Base-by-base conservation (phyloP, 2,113 vertebrate genomes). In the Neodon shergylaensis region DNA sequence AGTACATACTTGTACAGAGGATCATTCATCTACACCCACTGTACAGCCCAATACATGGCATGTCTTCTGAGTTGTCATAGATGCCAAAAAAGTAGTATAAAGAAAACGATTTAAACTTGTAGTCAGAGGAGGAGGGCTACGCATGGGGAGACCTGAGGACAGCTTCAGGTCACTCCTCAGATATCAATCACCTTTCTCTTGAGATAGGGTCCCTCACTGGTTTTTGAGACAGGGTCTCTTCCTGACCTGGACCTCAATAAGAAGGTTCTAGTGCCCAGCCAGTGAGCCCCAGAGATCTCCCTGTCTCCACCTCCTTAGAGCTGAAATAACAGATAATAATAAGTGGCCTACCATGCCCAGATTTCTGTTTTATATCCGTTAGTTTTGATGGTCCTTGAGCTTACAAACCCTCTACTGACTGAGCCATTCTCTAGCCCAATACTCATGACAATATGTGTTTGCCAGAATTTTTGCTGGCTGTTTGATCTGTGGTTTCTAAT, bases 401-500 rank as follows among this genome's bases (percentile, higher is more conserved):
- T 65, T 2, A 44, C 5, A 47, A 65, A 33, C 39, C 39, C 61
- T 47, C 39, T 84, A 11, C 11, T 65, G 7, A 84, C 81, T 84
- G 24, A 84, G 28, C 28, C 42, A 13, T 66, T 85, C 63, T 1
- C 17, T 44, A 31, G 31, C 9, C 31, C 19, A 86, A 12, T 44
- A 86, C 31, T 86, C 68, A 49, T 88, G 65, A 92, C 39, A 26
- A 92, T 52, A 81, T 8, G 3, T 7, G 63, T 79, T 81, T 89
- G 16, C 31, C 31, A 66, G 66, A 61, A 49, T 52, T 82, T 54
- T 91, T n/a, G 10, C 12, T 73, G 68, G 7, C n/a, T 70, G 4
- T 73, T 88, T 22, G 2, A 91, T 70, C 84, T 52, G 65, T 88
- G 68, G 49, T 36, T 77, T 95, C 83, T 92, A 72, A 92, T 49